A percentile compares a stretch with the other conserved stretches of the same genome.
Evolutionary conservation across 2,113 vertebrate species (phyloP).

Genomic region (Perca flavescens): DNA sequence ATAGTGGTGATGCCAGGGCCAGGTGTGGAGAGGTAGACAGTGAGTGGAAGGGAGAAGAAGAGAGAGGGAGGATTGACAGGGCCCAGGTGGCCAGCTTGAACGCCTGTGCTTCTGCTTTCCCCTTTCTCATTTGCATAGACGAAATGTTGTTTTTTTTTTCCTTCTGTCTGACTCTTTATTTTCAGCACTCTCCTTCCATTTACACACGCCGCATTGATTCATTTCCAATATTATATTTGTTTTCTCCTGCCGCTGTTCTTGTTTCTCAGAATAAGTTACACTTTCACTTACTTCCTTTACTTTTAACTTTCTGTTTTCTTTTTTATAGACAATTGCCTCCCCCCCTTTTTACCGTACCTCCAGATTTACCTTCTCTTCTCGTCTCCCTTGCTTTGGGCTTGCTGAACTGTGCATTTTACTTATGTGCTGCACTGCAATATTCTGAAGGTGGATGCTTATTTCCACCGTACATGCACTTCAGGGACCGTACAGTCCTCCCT

Average conservation of each 20-base stretch:
- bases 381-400: slow-evolving; percentile 57
- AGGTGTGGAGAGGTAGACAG: slow-evolving; percentile 64
- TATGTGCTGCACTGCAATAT: slow-evolving; percentile 65
- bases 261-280: slow-evolving; percentile 45
- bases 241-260: slow-evolving; percentile 13
- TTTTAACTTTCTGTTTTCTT: slow-evolving; percentile 50
- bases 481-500: slow-evolving; percentile 47
- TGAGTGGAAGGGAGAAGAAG: slow-evolving; percentile 13
- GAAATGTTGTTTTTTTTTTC: slow-evolving; percentile 54
- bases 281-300: slow-evolving; percentile 30
- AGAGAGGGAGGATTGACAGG: slow-evolving; percentile 57
- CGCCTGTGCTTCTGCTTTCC: slow-evolving; percentile 49
- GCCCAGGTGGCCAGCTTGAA: slow-evolving; percentile 72
- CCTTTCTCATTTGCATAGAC: slow-evolving; percentile 71
- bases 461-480: slow-evolving; percentile 58
- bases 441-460: slow-evolving; percentile 66
- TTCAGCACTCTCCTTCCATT: slow-evolving; percentile 43
- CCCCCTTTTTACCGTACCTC: slow-evolving; percentile 7
- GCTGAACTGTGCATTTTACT: slow-evolving; percentile 77
- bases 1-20: slow-evolving; percentile 38
- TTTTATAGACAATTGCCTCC: slow-evolving; percentile 40
- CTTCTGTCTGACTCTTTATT: slow-evolving; percentile 48
- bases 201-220: slow-evolving; percentile 20
- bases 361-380: slow-evolving; percentile 51
- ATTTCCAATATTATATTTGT: slow-evolving; percentile 54